phyloP scores from a whole-genome alignment of 2,113 vertebrate species.

The Leptobrachium leishanense region DNA sequence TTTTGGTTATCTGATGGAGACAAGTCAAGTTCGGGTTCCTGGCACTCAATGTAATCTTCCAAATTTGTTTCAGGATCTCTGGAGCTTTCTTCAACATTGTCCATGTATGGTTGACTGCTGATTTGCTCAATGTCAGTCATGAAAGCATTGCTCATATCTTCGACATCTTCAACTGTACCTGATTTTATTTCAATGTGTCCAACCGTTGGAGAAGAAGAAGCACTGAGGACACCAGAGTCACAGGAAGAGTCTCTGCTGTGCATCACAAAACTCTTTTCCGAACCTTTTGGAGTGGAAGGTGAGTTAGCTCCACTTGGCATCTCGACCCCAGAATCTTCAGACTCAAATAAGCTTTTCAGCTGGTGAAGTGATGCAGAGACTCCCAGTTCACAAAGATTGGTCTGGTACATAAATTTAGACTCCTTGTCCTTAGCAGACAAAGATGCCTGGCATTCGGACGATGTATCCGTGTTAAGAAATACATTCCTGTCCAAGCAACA shows the following conservation, averaged over 20 bases:
- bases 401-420: slow-evolving; percentile 57
- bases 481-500: slow-evolving; percentile 55
- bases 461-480: slow-evolving; percentile 34
- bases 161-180: slow-evolving; percentile 55
- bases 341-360: slow-evolving; percentile 74
- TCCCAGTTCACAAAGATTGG: slow-evolving; percentile 58
- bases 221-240: slow-evolving; percentile 72
- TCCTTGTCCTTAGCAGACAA: slow-evolving; percentile 30
- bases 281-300: slow-evolving; percentile 73
- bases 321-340: slow-evolving; percentile 83
- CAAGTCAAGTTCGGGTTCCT: slow-evolving; percentile 47
- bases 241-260: slow-evolving; percentile 81
- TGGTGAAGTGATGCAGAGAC: slow-evolving; percentile 51
- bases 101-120: slow-evolving; percentile 7
- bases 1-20: slow-evolving; percentile 1
- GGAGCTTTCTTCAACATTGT: slow-evolving; percentile 35
- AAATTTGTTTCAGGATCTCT: slow-evolving; percentile 46
- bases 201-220: slow-evolving; percentile 62
- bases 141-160: slow-evolving; percentile 42
- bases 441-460: slow-evolving; percentile 47
- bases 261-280: slow-evolving; percentile 83
- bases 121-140: slow-evolving; percentile 40
- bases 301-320: slow-evolving; percentile 80
- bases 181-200: slow-evolving; percentile 57
- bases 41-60: slow-evolving; percentile 45